Evolutionary conservation across 2,888 invertebrate species (phyloP).

Genomic region (Megalurothrips usitatus): DNA sequence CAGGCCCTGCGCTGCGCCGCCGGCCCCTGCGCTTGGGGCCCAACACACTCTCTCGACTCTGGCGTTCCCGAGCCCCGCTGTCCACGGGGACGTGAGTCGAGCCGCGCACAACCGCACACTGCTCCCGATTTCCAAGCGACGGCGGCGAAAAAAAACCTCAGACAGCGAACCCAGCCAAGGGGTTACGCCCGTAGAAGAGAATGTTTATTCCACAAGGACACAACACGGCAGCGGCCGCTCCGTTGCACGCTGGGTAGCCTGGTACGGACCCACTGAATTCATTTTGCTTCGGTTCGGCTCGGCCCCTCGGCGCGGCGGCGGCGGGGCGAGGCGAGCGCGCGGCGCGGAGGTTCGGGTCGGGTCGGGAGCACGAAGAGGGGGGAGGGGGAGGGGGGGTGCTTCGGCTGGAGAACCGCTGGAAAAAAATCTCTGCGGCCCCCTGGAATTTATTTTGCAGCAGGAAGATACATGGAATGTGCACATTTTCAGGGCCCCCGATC

Average conservation of each 20-base stretch:
- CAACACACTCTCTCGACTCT: neutral
- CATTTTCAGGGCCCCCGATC: no score
- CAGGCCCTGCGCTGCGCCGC: neutral
- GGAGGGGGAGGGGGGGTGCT: neutral
- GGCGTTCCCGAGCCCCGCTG: neutral
- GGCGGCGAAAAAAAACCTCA: neutral
- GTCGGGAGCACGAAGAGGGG: neutral
- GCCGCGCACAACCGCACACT: neutral
- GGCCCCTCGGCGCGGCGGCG: neutral
- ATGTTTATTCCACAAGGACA: conserved; percentile 20
- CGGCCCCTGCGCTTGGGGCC: neutral
- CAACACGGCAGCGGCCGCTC: neutral
- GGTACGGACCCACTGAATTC: neutral
- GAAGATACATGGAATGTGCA: no score
- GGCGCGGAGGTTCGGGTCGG: neutral
- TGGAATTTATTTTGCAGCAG: no score
- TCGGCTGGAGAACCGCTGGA: neutral
- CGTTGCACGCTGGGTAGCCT: conserved; percentile 22
- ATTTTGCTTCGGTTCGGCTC: neutral
- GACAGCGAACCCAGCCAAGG: neutral
- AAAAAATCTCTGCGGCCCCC: no score
- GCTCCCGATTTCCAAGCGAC: neutral
- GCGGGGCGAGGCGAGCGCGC: neutral
- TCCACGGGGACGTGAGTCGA: neutral
- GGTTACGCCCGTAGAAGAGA: conserved; percentile 13